Conservation (phyloP, 2,888 invertebrate species). For the Volucella bombylans region DNA sequence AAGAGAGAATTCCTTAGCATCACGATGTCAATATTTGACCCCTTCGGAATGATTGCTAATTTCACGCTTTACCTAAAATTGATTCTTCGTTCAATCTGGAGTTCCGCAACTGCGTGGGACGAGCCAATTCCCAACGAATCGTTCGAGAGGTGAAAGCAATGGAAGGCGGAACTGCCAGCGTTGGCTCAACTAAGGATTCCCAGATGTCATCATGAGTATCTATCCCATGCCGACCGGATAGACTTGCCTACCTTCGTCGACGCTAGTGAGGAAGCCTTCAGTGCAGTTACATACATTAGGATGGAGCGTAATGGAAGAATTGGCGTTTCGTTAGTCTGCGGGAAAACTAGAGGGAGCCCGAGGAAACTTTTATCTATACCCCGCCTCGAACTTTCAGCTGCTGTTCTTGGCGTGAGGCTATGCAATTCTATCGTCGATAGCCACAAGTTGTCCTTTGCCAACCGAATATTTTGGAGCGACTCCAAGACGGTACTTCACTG, state of each 20-base stretch:
- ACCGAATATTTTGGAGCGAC: neutral
- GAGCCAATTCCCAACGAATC: too few species aligned
- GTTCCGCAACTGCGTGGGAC: too few species aligned
- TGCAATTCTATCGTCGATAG: neutral
- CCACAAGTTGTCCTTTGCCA: too few species aligned
- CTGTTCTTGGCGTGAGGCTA: constrained; percentile 22
- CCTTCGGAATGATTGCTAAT: constrained; percentile 19
- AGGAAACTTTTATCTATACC: too few species aligned
- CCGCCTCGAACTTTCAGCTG: constrained; percentile 31
- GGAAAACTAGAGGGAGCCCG: too few species aligned
- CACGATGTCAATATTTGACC: constrained; percentile 25
- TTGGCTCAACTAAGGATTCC: neutral
- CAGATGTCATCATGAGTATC: neutral
- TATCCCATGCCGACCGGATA: neutral
- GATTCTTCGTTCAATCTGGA: too few species aligned
- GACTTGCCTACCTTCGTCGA: constrained; percentile 34
- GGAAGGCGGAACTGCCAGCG: constrained; percentile 11
- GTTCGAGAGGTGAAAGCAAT: constrained; percentile 1
- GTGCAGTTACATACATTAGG: constrained; percentile 14
- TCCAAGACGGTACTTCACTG: constrained; percentile 41
- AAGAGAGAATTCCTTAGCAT: constrained; percentile 57
- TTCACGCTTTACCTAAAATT: neutral
- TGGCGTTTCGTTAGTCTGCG: too few species aligned
- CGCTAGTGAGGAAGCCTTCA: constrained; percentile 48
- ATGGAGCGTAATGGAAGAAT: constrained; percentile 7